Evolutionary conservation across 2,797 vertebrate genomes (phyloP), one percentile per base, ranked within the genome.

Genomic region (Rallus crepitans): DNA sequence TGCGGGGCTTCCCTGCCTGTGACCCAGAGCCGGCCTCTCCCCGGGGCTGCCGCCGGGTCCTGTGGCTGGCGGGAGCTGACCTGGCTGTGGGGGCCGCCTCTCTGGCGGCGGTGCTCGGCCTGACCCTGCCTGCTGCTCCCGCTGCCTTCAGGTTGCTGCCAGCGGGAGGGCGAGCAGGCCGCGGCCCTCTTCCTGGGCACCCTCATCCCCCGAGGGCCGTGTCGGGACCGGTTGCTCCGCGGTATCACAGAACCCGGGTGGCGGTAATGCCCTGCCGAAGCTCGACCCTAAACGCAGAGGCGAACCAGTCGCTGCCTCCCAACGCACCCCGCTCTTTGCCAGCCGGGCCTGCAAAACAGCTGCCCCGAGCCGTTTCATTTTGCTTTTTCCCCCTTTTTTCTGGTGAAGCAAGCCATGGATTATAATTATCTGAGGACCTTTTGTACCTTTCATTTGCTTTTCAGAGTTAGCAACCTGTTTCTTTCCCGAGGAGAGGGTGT

Each of bases 141-240:
- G 45, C 28, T n/a, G 47, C 60, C 48, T 37, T 17, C 53, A 4
- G 2, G 4, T 27, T 2, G 39, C 69, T 23, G 31, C n/a, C 25
- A 20, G 61, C 15, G 12, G 45, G 56, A 48, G 31, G 12, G 0
- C 6, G 63, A 30, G 63, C 68, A 31, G 83, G 63, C 68, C 2
- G 3, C 57, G 14, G 33, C 33, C 23, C 48, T 8, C 11, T 17
- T 28, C 1, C 1, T 9, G 59, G 53, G 35, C 31, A 14, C 17
- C 1, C 1, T 16, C 30, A 8, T n/a, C 30, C 19, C 15, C 15
- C 1, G 0, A 1, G 4, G 18, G 55, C 7, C 0, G 5, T 24
- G 30, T 31, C 23, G 1, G 70, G 11, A 23, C 28, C 0, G 1
- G 20, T 3, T 18, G 56, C 42, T 39, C 42, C 40, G 42, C 12